These are phyloP conservation scores for Drosophila austrosaltans DNA, from an alignment of 2,888 invertebrate genomes.

Conservation along the genomic window DNA sequence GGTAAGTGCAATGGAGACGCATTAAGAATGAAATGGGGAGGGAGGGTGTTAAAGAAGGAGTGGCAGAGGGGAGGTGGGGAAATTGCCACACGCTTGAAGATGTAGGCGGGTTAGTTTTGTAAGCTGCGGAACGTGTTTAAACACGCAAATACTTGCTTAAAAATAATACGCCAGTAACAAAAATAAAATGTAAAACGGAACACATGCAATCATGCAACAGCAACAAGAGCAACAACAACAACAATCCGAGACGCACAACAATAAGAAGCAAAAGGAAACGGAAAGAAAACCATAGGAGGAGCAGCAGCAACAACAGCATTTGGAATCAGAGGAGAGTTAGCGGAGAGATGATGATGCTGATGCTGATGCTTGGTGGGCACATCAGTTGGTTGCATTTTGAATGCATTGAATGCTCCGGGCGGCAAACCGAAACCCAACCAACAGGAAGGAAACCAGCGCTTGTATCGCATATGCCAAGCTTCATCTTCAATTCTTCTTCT, in stretches of 20 bases:
- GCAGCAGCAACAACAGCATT: conserved; percentile 9
- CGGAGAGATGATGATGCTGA: background rate
- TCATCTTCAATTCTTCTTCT: conserved; percentile 20
- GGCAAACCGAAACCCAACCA: conserved; percentile 7
- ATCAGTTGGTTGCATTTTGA: background rate
- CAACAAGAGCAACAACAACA: conserved; percentile 37
- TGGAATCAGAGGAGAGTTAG: background rate
- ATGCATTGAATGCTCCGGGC: conserved; percentile 5
- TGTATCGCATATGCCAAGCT: conserved; percentile 56
- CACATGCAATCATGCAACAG: conserved; percentile 19
- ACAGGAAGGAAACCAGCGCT: conserved; percentile 38
- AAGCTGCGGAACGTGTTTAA: conserved; percentile 78
- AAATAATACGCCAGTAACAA: conserved; percentile 55
- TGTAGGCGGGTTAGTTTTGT: conserved; percentile 31
- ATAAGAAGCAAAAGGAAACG: conserved; percentile 52
- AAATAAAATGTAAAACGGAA: conserved; percentile 22
- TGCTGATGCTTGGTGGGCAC: background rate
- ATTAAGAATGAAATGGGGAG: conserved; percentile 30
- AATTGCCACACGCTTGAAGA: conserved; percentile 22
- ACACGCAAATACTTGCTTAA: conserved; percentile 77
- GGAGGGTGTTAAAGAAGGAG: background rate
- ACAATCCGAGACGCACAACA: conserved; percentile 24
- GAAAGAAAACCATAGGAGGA: conserved; percentile 38
- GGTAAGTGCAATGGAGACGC: conserved; percentile 41
- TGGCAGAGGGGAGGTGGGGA: background rate